phyloP scores from a whole-genome alignment of 2,113 vertebrate genomes.

The Ariopsis seemanni region DNA sequence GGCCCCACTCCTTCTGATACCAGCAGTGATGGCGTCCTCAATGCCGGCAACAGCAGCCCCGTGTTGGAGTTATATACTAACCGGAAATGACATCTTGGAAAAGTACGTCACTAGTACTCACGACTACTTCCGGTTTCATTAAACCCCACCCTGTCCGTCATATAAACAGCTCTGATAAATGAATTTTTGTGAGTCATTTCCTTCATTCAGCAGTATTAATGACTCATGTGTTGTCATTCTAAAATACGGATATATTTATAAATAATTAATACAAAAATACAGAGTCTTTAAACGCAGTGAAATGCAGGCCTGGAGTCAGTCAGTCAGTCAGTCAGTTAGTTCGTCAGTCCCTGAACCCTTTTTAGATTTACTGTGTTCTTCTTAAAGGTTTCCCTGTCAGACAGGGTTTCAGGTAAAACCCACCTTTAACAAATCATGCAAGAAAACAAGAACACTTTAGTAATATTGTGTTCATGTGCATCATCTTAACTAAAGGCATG shows the following conservation, averaged over 20 bases:
- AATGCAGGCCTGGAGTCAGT: neutral
- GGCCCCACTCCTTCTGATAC: neutral
- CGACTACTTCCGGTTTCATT: neutral
- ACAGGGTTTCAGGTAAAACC: no score
- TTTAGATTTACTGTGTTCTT: neutral
- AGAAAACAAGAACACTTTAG: neutral
- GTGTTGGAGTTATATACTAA: conserved; percentile 64
- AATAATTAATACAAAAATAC: no score
- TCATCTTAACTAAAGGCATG: neutral
- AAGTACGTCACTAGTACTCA: conserved; percentile 42
- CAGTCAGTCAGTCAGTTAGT: neutral
- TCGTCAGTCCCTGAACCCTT: neutral
- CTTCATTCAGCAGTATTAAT: neutral
- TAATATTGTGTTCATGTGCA: neutral
- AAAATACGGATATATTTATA: neutral
- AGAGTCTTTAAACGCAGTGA: neutral
- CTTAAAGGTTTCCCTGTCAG: neutral
- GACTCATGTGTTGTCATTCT: neutral
- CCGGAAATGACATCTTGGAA: conserved; percentile 53
- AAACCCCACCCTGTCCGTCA: neutral
- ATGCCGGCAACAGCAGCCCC: conserved; percentile 65
- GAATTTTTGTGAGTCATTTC: neutral
- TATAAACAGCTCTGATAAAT: neutral
- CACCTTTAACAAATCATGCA: no score
- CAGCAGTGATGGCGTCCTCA: conserved; percentile 57